phyloP scores from a whole-genome alignment of 2,113 vertebrate genomes.

The Pelusios castaneus region DNA sequence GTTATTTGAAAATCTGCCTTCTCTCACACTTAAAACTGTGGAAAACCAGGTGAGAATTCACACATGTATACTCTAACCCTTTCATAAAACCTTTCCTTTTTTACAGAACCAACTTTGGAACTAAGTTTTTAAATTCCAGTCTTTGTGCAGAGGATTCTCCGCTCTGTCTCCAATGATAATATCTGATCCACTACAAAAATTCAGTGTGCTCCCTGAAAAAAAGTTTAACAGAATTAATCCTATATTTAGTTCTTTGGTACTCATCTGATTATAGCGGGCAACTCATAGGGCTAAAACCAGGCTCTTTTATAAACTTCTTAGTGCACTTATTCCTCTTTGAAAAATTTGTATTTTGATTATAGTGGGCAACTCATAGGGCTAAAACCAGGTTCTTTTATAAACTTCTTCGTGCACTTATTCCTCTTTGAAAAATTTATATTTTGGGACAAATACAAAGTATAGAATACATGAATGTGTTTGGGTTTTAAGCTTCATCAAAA shows the following conservation, averaged over 20 bases:
- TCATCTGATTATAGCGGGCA: neutral
- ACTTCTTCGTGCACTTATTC: neutral
- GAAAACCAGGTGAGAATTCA: neutral
- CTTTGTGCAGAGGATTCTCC: neutral
- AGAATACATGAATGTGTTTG: neutral
- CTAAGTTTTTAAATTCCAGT: neutral
- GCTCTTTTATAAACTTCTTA: neutral
- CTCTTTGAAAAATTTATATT: neutral
- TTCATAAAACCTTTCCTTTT: neutral
- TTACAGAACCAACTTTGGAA: slow-evolving; percentile 3
- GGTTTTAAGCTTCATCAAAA: neutral
- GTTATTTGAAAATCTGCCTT: slow-evolving; percentile 21
- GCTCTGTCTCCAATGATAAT: neutral
- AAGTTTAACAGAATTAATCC: neutral
- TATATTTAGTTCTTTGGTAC: neutral
- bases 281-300: neutral
- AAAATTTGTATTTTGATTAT: neutral
- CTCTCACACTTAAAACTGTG: neutral
- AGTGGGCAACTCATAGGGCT: neutral
- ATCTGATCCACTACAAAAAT: neutral
- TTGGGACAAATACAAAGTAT: neutral
- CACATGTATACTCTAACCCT: neutral
- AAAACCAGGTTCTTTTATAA: neutral
- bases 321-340: neutral
- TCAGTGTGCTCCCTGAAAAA: neutral